phyloP scores from a whole-genome alignment of 2,113 vertebrate genomes.

The Scytalopus superciliaris region DNA sequence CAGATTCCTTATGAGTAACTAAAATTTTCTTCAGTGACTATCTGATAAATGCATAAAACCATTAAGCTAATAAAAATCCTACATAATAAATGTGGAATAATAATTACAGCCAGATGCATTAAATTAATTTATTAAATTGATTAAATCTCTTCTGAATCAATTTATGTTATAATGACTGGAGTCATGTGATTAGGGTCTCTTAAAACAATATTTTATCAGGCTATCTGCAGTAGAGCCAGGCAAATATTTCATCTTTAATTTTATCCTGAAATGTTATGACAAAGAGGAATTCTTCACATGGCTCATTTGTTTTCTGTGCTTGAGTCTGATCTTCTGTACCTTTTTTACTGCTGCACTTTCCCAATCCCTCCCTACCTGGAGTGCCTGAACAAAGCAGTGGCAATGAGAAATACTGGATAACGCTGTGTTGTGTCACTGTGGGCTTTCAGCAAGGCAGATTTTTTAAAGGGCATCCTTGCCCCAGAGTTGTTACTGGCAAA shows the following conservation, averaged over 20 bases:
- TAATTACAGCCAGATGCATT: constrained; percentile 54
- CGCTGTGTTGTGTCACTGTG: background rate
- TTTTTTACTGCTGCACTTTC: background rate
- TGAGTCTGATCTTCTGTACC: background rate
- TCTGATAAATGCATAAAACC: constrained; percentile 57
- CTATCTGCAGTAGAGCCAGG: background rate
- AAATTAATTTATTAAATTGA: constrained; percentile 62
- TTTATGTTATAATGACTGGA: constrained; percentile 23
- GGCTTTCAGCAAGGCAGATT: background rate
- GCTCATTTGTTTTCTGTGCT: background rate
- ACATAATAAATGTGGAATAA: constrained; percentile 57
- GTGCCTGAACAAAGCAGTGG: background rate
- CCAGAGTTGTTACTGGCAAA: background rate
- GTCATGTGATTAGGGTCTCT: constrained; percentile 14
- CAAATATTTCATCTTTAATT: background rate
- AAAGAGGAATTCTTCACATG: background rate
- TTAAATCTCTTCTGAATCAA: constrained; percentile 49
- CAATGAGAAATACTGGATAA: background rate
- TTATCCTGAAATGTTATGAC: background rate
- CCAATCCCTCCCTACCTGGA: background rate
- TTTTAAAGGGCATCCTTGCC: background rate
- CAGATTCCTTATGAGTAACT: background rate
- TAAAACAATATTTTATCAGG: constrained; percentile 48
- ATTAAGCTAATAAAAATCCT: constrained; percentile 61
- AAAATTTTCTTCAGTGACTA: constrained; percentile 22